Evolutionary conservation across 1,140 invertebrate genomes (phyloP), one percentile per base, ranked within the genome.

Genomic region (Diabrotica virgifera): DNA sequence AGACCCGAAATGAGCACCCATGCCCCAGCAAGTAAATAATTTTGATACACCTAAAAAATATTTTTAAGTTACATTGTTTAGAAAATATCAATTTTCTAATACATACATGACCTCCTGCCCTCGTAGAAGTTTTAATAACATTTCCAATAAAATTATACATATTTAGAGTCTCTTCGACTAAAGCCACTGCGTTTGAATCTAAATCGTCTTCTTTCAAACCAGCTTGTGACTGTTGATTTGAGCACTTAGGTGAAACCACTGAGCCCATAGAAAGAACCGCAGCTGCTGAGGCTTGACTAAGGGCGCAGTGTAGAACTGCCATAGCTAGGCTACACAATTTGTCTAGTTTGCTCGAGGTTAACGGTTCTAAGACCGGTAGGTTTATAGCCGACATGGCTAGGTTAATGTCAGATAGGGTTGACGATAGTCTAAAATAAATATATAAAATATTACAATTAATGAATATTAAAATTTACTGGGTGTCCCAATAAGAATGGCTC

Each of bases 1-100:
- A 96, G 82, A 8, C 94, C 94, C 60, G 89, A 89, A 12, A 95
- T 84, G 11, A 96, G 77, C 35, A 95, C 82, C 94, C 94, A 96
- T 0, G 90, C 89, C 7, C 92, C 93, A 68, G 94, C 88, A 77
- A 95, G 85, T 54, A 95, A 81, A 74, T 95, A 88, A 81, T 96
- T 97, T 82, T 96, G 94, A 65, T 92, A 86, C 66, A 92, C 86
- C 88, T 92, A 46, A 46, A 46, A 46, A 46, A 46, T n/a, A 46
- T n/a, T 46, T 46, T 46, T 46, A 5, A 2, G 9, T 53, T 53
- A 53, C 6, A 53, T 5, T 53, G 52, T 53, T 53, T 53, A 10
- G n/a, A 5, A 13, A 11, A 11, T 53, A 8, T 24, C 12, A 12
- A n/a, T 8, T 53, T 5, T 53, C 9, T 11, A 62, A 36, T 37